These are phyloP conservation scores for Pteruthius melanotis DNA, from an alignment of 2,113 vertebrate species.

Conservation along the genomic window DNA sequence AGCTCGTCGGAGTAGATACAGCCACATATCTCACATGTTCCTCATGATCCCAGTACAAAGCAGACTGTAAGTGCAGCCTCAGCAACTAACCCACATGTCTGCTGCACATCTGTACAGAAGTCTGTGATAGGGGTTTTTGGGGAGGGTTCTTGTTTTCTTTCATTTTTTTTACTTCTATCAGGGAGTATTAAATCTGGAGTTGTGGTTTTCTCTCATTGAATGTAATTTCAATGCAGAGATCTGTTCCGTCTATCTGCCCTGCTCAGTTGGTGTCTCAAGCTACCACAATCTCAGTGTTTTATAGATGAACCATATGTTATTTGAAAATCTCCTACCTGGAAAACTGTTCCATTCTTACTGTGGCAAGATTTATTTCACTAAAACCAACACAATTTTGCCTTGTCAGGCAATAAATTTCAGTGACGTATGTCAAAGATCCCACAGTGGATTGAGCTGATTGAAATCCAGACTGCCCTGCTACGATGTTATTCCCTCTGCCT, in stretches of 20 bases:
- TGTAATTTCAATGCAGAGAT: neutral
- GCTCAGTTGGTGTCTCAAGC: neutral
- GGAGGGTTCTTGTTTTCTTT: neutral
- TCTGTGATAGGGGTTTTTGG: neutral
- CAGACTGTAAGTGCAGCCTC: slow-evolving; percentile 33
- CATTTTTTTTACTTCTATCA: neutral
- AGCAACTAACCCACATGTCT: slow-evolving; percentile 17
- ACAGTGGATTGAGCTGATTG: neutral
- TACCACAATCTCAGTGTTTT: neutral
- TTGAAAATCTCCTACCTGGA: neutral
- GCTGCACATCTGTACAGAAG: slow-evolving; percentile 32
- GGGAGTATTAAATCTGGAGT: neutral
- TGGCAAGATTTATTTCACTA: neutral
- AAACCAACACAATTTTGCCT: neutral
- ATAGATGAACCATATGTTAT: neutral
- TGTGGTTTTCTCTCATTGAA: neutral
- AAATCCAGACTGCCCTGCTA: neutral
- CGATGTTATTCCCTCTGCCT: neutral
- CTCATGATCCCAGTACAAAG: neutral
- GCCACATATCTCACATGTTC: neutral
- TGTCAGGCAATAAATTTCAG: neutral
- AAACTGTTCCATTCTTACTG: neutral
- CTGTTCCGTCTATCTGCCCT: neutral
- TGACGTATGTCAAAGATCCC: neutral
- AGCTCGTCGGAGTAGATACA: neutral